These are phyloP conservation scores for Haplotaxodon microlepis DNA, from an alignment of 2,113 vertebrate genomes.

Conservation along the genomic window DNA sequence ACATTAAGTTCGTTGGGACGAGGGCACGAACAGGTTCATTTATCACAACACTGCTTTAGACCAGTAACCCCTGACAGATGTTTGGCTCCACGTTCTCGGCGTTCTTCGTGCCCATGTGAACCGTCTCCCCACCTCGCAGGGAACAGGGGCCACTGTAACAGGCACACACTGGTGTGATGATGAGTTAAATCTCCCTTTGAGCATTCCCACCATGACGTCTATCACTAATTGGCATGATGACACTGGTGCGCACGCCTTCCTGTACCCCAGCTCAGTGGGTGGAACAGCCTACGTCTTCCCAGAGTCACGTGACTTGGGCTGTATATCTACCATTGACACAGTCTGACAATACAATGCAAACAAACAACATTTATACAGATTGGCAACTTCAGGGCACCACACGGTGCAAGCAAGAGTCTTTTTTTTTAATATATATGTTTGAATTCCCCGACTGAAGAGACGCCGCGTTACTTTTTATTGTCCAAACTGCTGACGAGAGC, in stretches of 20 bases:
- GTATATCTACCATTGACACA: conserved; percentile 85
- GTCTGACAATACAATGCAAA: conserved; percentile 85
- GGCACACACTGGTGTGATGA: conserved; percentile 99
- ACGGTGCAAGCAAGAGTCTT: conserved; percentile 76
- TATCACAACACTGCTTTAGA: conserved; percentile 52
- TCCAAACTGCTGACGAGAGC: conserved; percentile 71
- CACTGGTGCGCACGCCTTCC: conserved; percentile 74
- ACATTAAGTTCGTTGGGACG: background rate
- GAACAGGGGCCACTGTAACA: conserved; percentile 86
- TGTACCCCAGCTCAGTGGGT: conserved; percentile 18
- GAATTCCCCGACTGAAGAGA: conserved; percentile 55
- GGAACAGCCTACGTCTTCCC: conserved; percentile 55
- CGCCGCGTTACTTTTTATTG: conserved; percentile 85
- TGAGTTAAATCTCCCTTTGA: conserved; percentile 51
- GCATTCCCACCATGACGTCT: conserved; percentile 43
- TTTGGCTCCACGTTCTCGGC: conserved; percentile 14
- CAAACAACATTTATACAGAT: conserved; percentile 90
- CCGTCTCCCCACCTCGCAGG: conserved; percentile 8
- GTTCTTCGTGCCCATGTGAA: background rate
- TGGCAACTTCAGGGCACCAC: conserved; percentile 93
- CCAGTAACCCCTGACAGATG: conserved; percentile 34
- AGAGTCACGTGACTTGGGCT: conserved; percentile 81
- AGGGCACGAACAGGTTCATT: conserved; percentile 30
- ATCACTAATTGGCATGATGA: conserved; percentile 91
- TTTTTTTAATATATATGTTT: conserved; percentile 60